Base-by-base conservation (phyloP, 53 echinoderm and acorn worm genomes). In the Echinarachnius parma region DNA sequence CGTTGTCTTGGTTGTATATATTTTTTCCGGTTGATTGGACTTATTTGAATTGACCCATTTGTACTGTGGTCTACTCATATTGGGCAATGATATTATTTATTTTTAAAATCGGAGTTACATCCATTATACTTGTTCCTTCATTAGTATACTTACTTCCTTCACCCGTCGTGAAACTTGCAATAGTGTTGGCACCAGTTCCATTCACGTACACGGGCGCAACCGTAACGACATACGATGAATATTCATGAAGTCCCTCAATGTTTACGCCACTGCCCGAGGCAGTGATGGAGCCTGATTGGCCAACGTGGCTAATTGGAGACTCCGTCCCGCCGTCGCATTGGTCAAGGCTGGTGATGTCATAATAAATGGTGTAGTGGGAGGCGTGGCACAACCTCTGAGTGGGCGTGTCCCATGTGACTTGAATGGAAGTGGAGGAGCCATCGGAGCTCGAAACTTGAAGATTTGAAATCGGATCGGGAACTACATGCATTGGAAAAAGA, bases 341-440 rank as follows among this genome's bases (percentile, higher is more conserved):
- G 74, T 72, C 74, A 18, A 56, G 34, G 26, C 57, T 44, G 25
- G 28, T 72, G 56, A 72, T 34, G 57, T 55, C 57, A 26, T 72
- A 72, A 72, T 72, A 44, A 42, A 72, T 42, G 22, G 57, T 56
- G 57, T 72, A 72, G 44, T 72, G 39, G 24, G 34, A 1, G 9
- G 42, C 42, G 10, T 54, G 33, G 13, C 74, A 72, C 10, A 39
- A 28, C 27, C 57, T 36, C n/a, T 72, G 39, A 5, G 28, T 22
- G n/a, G 56, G 21, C 7, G 39, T 24, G 36, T 39, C 57, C 57
- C 55, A 72, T 3, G 74, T 27, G 22, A 57, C 57, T 16, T 15
- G 74, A 15, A 72, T 28, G n/a, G 74, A 72, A 9, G 56, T 57
- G 39, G 57, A 4, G 10, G 21, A 19, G 29, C 28, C 35, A 10